Evolutionary conservation across 2,888 invertebrate species (phyloP).

Genomic region (Cephalotes varians): DNA sequence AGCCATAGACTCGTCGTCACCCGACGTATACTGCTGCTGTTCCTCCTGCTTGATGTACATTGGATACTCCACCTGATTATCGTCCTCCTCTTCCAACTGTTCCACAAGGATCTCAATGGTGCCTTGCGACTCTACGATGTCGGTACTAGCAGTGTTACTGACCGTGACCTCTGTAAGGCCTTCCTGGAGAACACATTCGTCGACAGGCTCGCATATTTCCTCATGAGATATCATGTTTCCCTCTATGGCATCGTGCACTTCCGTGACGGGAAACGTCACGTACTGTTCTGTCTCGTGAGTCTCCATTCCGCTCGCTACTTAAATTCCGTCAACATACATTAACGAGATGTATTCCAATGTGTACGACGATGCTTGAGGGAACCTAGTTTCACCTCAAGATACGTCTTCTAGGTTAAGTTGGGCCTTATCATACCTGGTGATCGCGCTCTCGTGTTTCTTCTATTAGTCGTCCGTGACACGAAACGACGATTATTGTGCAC

Average conservation of each 20-base stretch:
- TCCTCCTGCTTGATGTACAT: constrained; percentile 82
- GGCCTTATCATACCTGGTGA: constrained; percentile 63
- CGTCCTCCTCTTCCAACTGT: constrained; percentile 78
- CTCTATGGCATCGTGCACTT: constrained; percentile 78
- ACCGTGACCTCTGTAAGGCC: constrained; percentile 73
- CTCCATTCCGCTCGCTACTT: constrained; percentile 76
- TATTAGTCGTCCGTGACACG: background rate
- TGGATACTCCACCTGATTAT: constrained; percentile 74
- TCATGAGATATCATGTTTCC: constrained; percentile 81
- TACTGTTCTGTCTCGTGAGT: constrained; percentile 80
- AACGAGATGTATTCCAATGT: background rate
- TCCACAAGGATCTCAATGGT: constrained; percentile 79
- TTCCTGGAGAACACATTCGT: constrained; percentile 77
- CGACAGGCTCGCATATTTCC: constrained; percentile 80
- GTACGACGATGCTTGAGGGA: background rate
- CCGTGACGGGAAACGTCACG: constrained; percentile 79
- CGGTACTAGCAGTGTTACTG: constrained; percentile 61
- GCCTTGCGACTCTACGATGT: constrained; percentile 73
- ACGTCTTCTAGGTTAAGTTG: constrained; percentile 69
- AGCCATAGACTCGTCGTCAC: constrained; percentile 85
- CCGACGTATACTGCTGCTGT: constrained; percentile 81
- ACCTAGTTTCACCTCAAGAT: constrained; percentile 78
- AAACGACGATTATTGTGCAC: background rate
- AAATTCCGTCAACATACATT: background rate
- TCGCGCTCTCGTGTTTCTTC: background rate